phyloP scores from a whole-genome alignment of 1,140 invertebrate genomes.

The Heliothis virescens region DNA sequence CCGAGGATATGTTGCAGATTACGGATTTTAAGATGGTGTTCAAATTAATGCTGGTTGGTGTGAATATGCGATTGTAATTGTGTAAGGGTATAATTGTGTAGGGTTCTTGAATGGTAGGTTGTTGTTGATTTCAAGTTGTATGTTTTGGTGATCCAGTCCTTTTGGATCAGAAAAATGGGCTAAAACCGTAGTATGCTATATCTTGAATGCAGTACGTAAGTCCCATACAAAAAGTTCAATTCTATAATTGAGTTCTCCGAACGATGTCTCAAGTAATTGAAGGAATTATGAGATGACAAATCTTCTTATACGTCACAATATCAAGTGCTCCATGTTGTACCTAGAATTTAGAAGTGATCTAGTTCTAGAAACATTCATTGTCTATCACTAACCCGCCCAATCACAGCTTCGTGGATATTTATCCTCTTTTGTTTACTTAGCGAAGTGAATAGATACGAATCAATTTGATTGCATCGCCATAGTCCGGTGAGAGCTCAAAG shows the following conservation, averaged over 20 bases:
- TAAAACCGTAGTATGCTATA: too few species aligned
- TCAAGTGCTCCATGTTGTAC: background rate
- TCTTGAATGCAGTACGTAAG: background rate
- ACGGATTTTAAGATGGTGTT: background rate
- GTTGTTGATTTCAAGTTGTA: too few species aligned
- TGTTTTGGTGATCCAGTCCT: too few species aligned
- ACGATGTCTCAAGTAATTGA: conserved; percentile 6
- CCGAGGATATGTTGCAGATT: background rate
- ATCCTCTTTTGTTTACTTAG: conserved; percentile 9
- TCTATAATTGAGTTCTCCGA: background rate
- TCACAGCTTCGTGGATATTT: background rate
- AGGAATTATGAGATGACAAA: conserved; percentile 7
- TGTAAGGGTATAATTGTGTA: too few species aligned
- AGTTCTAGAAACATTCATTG: background rate
- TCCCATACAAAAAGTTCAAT: background rate
- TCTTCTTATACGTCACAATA: background rate
- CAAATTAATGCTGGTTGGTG: background rate
- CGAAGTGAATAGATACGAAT: conserved; percentile 25
- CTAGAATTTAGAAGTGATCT: background rate
- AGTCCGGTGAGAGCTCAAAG: conserved; percentile 8
- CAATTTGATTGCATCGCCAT: conserved; percentile 21
- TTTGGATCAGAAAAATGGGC: too few species aligned
- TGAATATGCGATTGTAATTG: too few species aligned
- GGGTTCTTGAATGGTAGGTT: too few species aligned
- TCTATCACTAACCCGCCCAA: background rate